phyloP scores from a whole-genome alignment of 1,140 invertebrate genomes.

The Drosophila mayri region DNA sequence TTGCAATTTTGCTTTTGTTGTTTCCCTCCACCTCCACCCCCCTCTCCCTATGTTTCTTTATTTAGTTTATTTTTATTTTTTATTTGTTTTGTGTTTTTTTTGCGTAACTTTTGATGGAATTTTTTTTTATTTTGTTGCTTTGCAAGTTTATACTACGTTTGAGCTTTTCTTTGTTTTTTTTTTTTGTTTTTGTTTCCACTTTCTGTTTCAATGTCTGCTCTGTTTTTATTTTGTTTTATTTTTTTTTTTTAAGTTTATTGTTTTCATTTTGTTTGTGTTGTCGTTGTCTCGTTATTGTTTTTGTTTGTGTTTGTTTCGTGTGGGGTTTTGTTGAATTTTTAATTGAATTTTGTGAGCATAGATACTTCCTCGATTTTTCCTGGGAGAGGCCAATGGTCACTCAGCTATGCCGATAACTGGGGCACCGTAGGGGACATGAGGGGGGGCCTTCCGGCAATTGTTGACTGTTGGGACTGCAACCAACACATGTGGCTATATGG shows the following conservation, averaged over 20 bases:
- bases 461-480: background rate
- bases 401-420: conserved; percentile 45
- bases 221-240: conserved; percentile 26
- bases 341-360: conserved; percentile 70
- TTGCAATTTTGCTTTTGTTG: conserved; percentile 39
- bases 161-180: conserved; percentile 16
- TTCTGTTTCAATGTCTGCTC: conserved; percentile 49
- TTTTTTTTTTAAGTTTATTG: conserved; percentile 9
- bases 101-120: conserved; percentile 48
- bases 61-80: conserved; percentile 18
- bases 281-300: conserved; percentile 20
- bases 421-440: too few relatives aligned
- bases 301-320: conserved; percentile 42
- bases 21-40: background rate
- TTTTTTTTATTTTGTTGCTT: too few relatives aligned
- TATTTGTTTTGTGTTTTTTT: conserved; percentile 22
- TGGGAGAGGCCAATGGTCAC: conserved; percentile 37
- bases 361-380: conserved; percentile 52
- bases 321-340: conserved; percentile 70
- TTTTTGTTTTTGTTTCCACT: conserved; percentile 46
- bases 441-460: conserved; percentile 8
- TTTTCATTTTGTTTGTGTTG: conserved; percentile 25
- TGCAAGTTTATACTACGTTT: conserved; percentile 52
- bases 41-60: background rate
- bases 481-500: conserved; percentile 1